Evolutionary conservation across 2,888 invertebrate genomes (phyloP).

Genomic region (Acleris cristana): DNA sequence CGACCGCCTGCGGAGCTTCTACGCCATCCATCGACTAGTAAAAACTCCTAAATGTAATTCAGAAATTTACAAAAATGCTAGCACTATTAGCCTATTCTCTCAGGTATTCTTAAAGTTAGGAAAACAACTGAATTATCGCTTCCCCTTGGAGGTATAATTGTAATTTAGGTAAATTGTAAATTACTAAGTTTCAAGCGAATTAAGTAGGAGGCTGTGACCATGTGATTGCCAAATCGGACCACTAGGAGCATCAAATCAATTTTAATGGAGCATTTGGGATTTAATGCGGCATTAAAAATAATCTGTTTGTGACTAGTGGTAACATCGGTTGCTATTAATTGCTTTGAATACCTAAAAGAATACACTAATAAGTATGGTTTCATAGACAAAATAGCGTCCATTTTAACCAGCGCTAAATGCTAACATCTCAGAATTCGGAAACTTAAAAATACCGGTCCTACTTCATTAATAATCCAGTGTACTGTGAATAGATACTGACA

Average conservation of each 20-base stretch:
- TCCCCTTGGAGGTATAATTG: too few relatives aligned
- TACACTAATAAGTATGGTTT: background rate
- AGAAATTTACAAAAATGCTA: conserved; percentile 22
- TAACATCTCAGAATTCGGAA: conserved; percentile 29
- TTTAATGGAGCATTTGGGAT: too few relatives aligned
- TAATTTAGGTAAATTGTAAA: too few relatives aligned
- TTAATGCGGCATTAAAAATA: too few relatives aligned
- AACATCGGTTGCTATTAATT: too few relatives aligned
- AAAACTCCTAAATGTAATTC: conserved; percentile 38
- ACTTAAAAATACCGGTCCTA: conserved; percentile 35
- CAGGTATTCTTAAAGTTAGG: background rate
- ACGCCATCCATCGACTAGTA: conserved; percentile 49
- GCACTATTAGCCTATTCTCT: conserved; percentile 20
- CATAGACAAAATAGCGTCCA: background rate
- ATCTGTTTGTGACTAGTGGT: too few relatives aligned
- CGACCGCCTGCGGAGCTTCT: conserved; percentile 65
- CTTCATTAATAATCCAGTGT: conserved; percentile 35
- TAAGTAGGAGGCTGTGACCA: too few relatives aligned
- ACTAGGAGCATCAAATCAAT: too few relatives aligned
- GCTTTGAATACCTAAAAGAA: background rate
- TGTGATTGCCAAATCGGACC: too few relatives aligned
- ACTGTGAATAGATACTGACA: conserved; percentile 29
- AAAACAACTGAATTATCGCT: background rate
- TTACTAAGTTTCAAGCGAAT: too few relatives aligned
- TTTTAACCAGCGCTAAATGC: background rate